Percentiles rank a stretch among this genome's conserved stretches.
phyloP scores from a whole-genome alignment of 2,113 vertebrate species.

The Recurvirostra avosetta region DNA sequence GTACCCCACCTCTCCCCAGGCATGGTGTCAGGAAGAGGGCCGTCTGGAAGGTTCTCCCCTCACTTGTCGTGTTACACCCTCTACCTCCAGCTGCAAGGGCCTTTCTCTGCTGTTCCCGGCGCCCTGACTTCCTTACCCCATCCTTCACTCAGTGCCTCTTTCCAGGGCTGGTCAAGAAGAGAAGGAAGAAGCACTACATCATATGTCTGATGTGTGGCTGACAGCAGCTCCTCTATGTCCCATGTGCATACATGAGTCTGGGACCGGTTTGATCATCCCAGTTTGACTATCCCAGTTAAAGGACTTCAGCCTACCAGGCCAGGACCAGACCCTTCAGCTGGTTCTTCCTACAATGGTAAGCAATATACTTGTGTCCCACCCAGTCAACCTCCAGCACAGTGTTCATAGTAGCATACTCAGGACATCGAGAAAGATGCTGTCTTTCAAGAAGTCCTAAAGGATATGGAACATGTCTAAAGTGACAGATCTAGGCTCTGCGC shows the following conservation, averaged over 20 bases:
- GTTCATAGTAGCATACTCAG: neutral
- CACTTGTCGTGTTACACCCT: rapidly evolving
- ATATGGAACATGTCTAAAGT: conserved; percentile 49
- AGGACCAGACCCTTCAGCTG: neutral
- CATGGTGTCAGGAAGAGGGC: neutral
- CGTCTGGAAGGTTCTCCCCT: neutral
- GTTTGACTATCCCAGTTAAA: neutral
- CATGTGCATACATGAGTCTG: rapidly evolving
- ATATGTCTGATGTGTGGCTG: neutral
- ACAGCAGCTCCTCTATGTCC: neutral
- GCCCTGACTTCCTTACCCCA: neutral
- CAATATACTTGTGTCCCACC: neutral
- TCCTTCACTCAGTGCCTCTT: neutral
- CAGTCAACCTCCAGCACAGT: neutral
- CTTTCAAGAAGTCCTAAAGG: conserved; percentile 13
- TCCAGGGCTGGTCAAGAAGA: neutral
- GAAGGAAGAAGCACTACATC: neutral
- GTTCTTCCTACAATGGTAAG: neutral
- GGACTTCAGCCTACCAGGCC: neutral
- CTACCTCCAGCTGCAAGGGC: neutral
- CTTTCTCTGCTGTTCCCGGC: neutral
- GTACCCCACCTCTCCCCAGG: too few species aligned
- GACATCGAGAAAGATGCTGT: neutral
- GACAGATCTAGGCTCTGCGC: conserved; percentile 49
- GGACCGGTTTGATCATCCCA: neutral